Conservation (phyloP, 2,113 vertebrate species). For the Corythornis madagascariensis region DNA sequence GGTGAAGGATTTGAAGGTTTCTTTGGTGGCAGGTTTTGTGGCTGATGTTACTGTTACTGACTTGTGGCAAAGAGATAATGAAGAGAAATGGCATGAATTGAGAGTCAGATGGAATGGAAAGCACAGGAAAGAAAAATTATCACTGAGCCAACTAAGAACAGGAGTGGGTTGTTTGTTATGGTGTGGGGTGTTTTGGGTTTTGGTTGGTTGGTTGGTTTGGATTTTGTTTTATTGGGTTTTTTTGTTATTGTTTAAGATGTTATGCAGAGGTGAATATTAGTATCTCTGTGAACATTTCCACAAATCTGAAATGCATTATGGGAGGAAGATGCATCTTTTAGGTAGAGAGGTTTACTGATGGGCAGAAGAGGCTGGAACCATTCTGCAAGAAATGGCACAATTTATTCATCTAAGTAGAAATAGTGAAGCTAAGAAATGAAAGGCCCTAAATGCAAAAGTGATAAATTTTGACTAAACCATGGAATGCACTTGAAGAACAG, state of each 20-base stretch:
- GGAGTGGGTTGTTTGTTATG: background rate
- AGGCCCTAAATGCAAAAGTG: background rate
- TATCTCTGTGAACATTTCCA: background rate
- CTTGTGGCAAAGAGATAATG: background rate
- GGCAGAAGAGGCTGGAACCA: background rate
- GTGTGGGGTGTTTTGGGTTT: background rate
- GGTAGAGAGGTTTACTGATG: background rate
- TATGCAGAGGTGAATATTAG: background rate
- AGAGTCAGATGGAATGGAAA: no score
- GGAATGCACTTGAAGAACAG: background rate
- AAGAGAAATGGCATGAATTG: background rate
- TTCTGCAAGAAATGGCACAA: background rate
- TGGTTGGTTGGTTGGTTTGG: no score
- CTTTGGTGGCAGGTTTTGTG: background rate
- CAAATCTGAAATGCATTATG: background rate
- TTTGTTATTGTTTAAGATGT: background rate
- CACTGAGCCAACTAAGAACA: background rate
- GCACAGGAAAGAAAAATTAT: background rate
- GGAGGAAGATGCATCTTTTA: background rate
- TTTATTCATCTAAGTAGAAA: background rate
- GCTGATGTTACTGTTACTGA: background rate
- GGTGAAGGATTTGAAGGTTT: conserved; percentile 8
- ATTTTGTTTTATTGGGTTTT: no score
- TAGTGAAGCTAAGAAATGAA: background rate
- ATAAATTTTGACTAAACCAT: background rate